Evolutionary conservation across 2,113 vertebrate species (phyloP).

Genomic region (Phyllopteryx taeniolatus): DNA sequence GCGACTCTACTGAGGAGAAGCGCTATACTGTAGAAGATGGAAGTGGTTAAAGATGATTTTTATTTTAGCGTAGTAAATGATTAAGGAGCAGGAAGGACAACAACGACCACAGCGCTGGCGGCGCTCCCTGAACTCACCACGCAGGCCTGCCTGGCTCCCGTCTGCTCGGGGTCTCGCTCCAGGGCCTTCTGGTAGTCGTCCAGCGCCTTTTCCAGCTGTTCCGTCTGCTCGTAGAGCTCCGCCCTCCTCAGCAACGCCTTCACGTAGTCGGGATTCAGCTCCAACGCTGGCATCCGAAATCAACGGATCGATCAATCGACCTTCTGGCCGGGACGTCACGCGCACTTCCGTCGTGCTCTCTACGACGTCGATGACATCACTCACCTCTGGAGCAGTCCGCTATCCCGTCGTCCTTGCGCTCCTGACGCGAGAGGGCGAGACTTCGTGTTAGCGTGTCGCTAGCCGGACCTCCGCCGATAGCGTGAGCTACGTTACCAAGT

Average conservation of each 20-base stretch:
- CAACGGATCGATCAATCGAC: neutral
- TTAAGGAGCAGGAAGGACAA: too few species aligned
- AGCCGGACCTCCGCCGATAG: too few species aligned
- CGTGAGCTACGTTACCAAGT: constrained; percentile 43
- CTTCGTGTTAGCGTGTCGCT: neutral
- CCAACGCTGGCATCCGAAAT: constrained; percentile 37
- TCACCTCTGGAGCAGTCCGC: constrained; percentile 61
- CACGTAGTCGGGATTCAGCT: constrained; percentile 77
- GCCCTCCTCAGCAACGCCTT: constrained; percentile 87
- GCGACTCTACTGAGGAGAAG: too few species aligned
- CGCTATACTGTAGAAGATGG: too few species aligned
- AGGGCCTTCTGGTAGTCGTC: constrained; percentile 88
- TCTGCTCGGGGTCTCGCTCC: constrained; percentile 81
- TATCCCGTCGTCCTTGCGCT: constrained; percentile 46
- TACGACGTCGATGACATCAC: neutral
- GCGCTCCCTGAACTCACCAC: constrained; percentile 55
- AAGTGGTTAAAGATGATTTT: too few species aligned
- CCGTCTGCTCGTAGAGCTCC: constrained; percentile 89
- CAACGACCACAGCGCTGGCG: too few species aligned
- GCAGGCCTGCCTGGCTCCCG: constrained; percentile 84
- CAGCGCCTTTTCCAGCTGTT: constrained; percentile 93
- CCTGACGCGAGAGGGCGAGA: constrained; percentile 26
- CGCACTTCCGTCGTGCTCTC: too few species aligned
- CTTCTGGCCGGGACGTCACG: too few species aligned
- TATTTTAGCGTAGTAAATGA: too few species aligned